Base-by-base conservation (phyloP, 2,888 invertebrate species). In the Macropis europaea region DNA sequence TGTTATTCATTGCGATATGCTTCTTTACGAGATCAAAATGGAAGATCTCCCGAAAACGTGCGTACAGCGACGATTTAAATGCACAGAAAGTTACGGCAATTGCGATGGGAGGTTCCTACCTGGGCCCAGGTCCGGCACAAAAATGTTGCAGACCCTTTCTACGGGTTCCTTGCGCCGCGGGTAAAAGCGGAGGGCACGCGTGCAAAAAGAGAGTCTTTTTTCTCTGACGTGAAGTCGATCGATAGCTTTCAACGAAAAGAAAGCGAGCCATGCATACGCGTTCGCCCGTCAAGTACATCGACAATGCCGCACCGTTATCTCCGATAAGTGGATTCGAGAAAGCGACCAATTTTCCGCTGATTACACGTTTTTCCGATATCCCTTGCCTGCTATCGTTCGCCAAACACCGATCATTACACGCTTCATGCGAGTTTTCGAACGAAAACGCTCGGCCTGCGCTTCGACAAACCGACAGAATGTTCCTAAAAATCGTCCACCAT, bases 281-380 rank as follows among this genome's bases (percentile, higher is more conserved):
- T 54, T 19, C 7, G 36, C 26, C 1, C 43, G 32, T 38, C 30
- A 30, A 38, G 22, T 47, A 26, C 56, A 34, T 71, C 71, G 71
- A 62, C 28, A 30, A n/a, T 34, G 13, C 6, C 36, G 38, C 42
- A 42, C 70, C 59, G 69, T 70, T 70, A 68, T 6, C 22, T 3
- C n/a, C 2, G 32, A 26, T 7, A 34, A 24, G 47, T 13, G 22
- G 43, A 17, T 40, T 11, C 57, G 61, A 48, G 70, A 59, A 64
- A 63, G 63, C 72, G 28, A 47, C 17, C 34, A 72, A 72, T 72
- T 72, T 62, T 62, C 56, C 26, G 9, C 9, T 3, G 47, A 52
- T 54, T 56, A 22, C 7, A 30, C 24, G 17, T 6, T 32, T 50
- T 61, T 19, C 26, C 40, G 3, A 38, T 15, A 28, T 36, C 47